Evolutionary conservation across 2,797 vertebrate genomes (phyloP).

Genomic region (Tragelaphus oryx): DNA sequence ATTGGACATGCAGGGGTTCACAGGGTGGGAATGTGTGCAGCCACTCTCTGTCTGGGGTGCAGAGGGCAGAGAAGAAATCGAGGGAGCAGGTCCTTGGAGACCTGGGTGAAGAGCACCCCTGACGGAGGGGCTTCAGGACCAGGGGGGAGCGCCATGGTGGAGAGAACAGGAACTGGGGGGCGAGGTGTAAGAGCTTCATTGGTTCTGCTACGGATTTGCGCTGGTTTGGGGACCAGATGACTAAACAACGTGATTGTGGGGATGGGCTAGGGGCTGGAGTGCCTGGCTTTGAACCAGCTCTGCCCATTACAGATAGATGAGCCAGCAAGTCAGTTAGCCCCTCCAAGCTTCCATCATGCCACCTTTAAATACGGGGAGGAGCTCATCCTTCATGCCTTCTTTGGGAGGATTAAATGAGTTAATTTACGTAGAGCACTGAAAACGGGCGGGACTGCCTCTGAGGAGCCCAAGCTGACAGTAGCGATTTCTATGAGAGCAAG

Average conservation of each 20-base stretch:
- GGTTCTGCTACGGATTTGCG: rapidly evolving
- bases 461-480: neutral
- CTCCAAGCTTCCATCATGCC: neutral
- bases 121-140: neutral
- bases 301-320: neutral
- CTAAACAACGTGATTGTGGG: neutral
- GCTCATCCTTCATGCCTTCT: neutral
- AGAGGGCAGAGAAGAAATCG: neutral
- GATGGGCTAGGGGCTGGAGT: neutral
- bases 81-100: neutral
- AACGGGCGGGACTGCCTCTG: neutral
- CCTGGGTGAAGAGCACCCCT: neutral
- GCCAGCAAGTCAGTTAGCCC: neutral
- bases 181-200: rapidly evolving
- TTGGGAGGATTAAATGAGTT: neutral
- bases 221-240: neutral
- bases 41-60: neutral
- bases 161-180: neutral
- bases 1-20: neutral
- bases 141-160: neutral
- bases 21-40: neutral
- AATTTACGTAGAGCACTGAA: neutral
- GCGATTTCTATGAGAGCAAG: neutral
- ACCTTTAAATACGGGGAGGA: neutral
- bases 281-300: neutral